Base-by-base conservation (phyloP, 1,140 invertebrate genomes). In the Drosophila nebulosa region DNA sequence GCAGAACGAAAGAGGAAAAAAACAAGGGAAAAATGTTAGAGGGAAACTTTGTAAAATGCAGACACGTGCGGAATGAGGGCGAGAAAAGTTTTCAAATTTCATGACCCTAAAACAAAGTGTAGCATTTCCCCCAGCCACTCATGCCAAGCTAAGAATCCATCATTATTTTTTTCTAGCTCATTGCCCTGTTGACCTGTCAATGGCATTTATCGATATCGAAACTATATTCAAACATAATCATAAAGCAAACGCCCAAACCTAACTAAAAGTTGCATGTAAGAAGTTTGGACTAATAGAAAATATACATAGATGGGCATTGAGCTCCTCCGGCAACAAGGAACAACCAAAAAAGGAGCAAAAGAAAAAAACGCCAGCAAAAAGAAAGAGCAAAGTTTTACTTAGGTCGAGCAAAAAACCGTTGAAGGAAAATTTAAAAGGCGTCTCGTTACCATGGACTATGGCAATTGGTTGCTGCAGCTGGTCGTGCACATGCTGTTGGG, bases 51-150 rank as follows among this genome's bases (percentile, higher is more conserved):
- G 18, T 30, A 22, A 74, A 85, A 78, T 51, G 74, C 80, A 64
- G 60, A 74, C 60, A 60, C 60, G 36, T 63, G 62, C 65, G 24
- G 79, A 18, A 39, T 27, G 42, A 18, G 14, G 35, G 21, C 52
- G 3, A 62, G 18, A 46, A 86, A 86, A 86, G 53, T 86, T 86
- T 86, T 83, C 67, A 76, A 88, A 88, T 86, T 88, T 78, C 83
- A 83, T 88, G 83, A 88, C 74, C 83, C 88, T 83, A 86, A 88
- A 86, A 88, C 74, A 76, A 69, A 75, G 62, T 52, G 32, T 24
- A 26, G 30, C 36, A 39, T 58, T 64, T 72, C 50, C 24, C 42
- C 64, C 73, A 62, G 16, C 16, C 16, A 2, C n/a, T 14, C 36
- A 39, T 39, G 7, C 39, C 9, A 32, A 42, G 36, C 14, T 64